Evolutionary conservation across 2,888 invertebrate species (phyloP), one percentile per base, ranked within the genome.

Genomic region (Amiota minor): DNA sequence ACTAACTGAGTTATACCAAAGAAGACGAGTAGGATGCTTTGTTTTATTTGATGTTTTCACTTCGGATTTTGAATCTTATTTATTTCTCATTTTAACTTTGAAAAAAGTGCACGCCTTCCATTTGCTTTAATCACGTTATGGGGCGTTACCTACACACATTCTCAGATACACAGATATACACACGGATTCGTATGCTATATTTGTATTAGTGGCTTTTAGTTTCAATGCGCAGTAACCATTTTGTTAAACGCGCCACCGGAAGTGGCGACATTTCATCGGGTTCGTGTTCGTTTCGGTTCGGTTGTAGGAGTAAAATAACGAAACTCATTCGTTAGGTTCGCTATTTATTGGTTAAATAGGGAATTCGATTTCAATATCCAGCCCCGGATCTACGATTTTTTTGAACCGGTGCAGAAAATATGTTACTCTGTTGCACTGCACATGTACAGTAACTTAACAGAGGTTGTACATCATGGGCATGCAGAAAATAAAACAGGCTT

Each of bases 71-170:
- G 2, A 9, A 14, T 14, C 12, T 55, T 56, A n/a, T 70, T 45
- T 70, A 11, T 9, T 65, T n/a, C 47, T 14, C 10, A 16, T 56
- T 56, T 56, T 12, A 50, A 35, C 67, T 68, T 6, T 20, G 35
- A 35, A 35, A 49, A 71, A 69, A 77, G 86, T 79, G 78, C 75
- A 81, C 89, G 86, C 88, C 89, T 84, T 83, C 87, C 79, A 83
- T 81, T 79, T 81, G 77, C 76, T 81, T 85, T 80, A 87, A 88
- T 88, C 88, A 88, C 88, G 88, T 88, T 83, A 83, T 78, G 78
- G 86, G 88, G 88, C 88, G 88, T 87, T 85, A 71, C 74, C 74
- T 74, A 75, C 72, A 73, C 72, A 67, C 50, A 50, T 71, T 49
- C 69, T 62, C 69, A 59, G 45, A 61, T 35, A 56, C 53, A 70